Evolutionary conservation across 2,888 invertebrate genomes (phyloP).

Genomic region (Vanessa cardui): DNA sequence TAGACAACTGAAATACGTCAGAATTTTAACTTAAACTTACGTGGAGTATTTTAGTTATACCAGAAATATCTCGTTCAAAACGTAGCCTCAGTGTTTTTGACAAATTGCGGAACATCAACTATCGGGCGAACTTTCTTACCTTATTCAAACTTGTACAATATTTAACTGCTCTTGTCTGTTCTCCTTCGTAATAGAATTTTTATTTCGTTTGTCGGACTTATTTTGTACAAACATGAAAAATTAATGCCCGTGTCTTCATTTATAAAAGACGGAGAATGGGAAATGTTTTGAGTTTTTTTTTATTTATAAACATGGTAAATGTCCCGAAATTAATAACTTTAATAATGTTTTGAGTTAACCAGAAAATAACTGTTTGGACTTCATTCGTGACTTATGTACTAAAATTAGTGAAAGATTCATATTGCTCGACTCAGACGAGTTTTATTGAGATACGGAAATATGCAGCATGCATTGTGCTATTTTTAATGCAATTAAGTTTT

Average conservation of each 20-base stretch:
- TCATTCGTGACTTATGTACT: conserved; percentile 2
- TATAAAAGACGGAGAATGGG: conserved; percentile 6
- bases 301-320: no score
- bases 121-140: conserved; percentile 48
- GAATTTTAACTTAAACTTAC: conserved; percentile 24
- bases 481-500: no score
- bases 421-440: neutral
- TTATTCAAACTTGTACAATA: conserved; percentile 64
- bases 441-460: neutral
- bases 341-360: no score
- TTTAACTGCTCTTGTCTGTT: conserved; percentile 61
- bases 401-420: conserved; percentile 2
- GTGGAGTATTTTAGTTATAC: conserved; percentile 30
- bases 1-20: neutral
- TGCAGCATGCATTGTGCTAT: no score
- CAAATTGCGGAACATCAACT: conserved; percentile 52
- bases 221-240: conserved; percentile 21
- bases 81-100: conserved; percentile 44
- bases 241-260: conserved; percentile 8
- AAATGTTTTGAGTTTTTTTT: conserved; percentile 12
- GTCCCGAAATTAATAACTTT: no score
- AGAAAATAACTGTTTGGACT: neutral
- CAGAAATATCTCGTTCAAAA: conserved; percentile 30
- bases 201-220: conserved; percentile 48
- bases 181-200: conserved; percentile 54